These are phyloP conservation scores for Andrena marginata DNA, from an alignment of 2,888 invertebrate species.

Conservation along the genomic window DNA sequence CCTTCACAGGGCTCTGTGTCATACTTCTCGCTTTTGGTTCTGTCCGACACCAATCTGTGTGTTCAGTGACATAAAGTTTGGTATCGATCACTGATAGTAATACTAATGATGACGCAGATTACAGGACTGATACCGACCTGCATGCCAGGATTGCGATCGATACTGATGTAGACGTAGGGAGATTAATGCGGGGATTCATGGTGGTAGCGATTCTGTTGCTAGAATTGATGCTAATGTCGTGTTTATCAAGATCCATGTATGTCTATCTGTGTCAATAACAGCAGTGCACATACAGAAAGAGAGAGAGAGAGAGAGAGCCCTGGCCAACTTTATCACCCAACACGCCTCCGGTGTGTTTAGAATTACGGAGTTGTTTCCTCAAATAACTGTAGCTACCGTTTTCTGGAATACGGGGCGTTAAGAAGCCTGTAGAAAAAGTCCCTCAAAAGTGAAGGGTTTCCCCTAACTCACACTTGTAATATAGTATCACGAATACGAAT, in stretches of 20 bases:
- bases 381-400: no score
- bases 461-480: no score
- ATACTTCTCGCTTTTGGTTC: conserved; percentile 34
- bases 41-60: neutral
- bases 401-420: no score
- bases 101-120: neutral
- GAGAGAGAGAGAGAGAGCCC: no score
- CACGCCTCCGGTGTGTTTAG: no score
- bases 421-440: no score
- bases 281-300: neutral
- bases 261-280: neutral
- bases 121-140: neutral
- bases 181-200: conserved; percentile 6
- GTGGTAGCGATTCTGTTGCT: neutral
- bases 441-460: no score
- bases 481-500: neutral
- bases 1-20: conserved; percentile 5
- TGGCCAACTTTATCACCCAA: neutral
- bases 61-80: neutral
- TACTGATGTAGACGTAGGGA: neutral
- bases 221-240: neutral
- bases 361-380: no score
- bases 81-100: neutral
- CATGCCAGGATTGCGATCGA: neutral
- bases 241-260: neutral